Evolutionary conservation across 2,888 invertebrate genomes (phyloP).

Genomic region (Rhamphomyia laevipes): DNA sequence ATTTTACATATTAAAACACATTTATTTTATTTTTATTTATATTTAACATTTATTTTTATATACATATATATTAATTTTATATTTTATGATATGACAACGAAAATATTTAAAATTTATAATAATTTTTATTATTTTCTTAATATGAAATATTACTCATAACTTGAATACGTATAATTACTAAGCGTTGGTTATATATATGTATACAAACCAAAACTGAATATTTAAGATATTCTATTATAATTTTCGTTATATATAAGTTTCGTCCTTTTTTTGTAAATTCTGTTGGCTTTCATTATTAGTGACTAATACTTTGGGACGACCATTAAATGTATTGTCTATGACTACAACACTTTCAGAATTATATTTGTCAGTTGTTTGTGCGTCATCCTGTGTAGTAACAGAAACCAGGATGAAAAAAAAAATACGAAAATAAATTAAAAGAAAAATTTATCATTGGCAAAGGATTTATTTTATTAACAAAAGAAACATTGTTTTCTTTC

Average conservation of each 20-base stretch:
- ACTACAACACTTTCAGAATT: conserved; percentile 30
- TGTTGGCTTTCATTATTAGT: conserved; percentile 26
- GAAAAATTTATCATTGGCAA: background rate
- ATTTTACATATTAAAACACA: too few species aligned
- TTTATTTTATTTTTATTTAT: too few species aligned
- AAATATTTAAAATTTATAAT: too few species aligned
- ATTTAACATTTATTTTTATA: too few species aligned
- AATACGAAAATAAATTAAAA: background rate
- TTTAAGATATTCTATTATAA: background rate
- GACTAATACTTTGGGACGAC: conserved; percentile 22
- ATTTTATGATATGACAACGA: too few species aligned
- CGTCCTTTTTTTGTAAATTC: conserved; percentile 25
- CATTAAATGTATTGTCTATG: conserved; percentile 27
- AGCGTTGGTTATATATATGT: too few species aligned
- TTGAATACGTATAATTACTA: too few species aligned
- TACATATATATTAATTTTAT: too few species aligned
- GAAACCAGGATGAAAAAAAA: conserved; percentile 10
- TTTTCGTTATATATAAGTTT: conserved; percentile 26
- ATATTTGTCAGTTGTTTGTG: background rate
- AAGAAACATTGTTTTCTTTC: background rate
- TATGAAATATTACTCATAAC: too few species aligned
- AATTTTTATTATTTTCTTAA: too few species aligned
- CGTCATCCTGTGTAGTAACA: conserved; percentile 19
- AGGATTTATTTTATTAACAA: background rate
- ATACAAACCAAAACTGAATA: too few species aligned